Conservation (phyloP, 2,888 invertebrate genomes). For the Cantharis nigra region DNA sequence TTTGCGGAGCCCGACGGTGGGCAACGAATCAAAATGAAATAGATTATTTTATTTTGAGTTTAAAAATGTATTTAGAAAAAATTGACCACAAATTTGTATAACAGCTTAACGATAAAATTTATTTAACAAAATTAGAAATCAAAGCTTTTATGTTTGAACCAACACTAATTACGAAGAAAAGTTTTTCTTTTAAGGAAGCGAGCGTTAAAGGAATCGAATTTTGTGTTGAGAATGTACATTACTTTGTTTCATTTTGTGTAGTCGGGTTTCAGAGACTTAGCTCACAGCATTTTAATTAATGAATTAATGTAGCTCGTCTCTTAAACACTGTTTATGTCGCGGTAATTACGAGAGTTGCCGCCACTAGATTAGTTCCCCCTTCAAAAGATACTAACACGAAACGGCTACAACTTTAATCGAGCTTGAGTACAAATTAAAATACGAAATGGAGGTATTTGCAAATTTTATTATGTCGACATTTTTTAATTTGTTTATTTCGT, state of each 20-base stretch:
- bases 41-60: background rate
- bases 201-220: conserved; percentile 24
- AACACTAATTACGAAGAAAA: background rate
- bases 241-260: conserved; percentile 43
- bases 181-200: conserved; percentile 4
- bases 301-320: conserved; percentile 58
- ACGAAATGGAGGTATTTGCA: background rate
- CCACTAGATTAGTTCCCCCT: conserved; percentile 39
- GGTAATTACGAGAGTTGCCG: conserved; percentile 57
- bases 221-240: conserved; percentile 35
- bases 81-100: background rate
- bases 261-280: conserved; percentile 46
- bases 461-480: background rate
- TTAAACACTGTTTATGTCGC: conserved; percentile 59
- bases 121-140: conserved; percentile 11
- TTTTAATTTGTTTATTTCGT: background rate
- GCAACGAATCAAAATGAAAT: background rate
- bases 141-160: background rate
- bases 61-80: background rate
- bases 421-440: conserved; percentile 50
- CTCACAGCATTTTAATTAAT: conserved; percentile 57
- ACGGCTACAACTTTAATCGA: conserved; percentile 49
- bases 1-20: too few species aligned
- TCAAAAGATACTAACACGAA: conserved; percentile 27
- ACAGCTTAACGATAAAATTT: background rate